Percentiles rank a stretch among this genome's conserved stretches.
Conservation (phyloP, 2,113 vertebrate genomes). For the Cisticola juncidis region DNA sequence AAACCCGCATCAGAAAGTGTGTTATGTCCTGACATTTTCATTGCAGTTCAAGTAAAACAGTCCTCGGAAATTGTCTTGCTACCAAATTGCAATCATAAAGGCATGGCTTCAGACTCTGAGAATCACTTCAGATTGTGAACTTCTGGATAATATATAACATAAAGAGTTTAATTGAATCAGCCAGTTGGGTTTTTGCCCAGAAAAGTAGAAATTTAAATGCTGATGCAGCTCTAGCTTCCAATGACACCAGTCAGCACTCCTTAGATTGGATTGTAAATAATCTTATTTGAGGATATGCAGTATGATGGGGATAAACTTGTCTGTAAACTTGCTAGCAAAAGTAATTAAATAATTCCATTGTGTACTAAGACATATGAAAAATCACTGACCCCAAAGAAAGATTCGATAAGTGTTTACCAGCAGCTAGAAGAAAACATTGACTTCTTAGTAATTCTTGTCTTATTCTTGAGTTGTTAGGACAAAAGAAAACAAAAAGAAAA, state of each 20-base stretch:
- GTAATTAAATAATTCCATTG: constrained; percentile 83
- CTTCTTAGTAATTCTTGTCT: constrained; percentile 43
- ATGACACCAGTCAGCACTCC: constrained; percentile 81
- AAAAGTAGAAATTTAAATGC: constrained; percentile 83
- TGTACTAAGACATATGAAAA: constrained; percentile 71
- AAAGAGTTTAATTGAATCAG: constrained; percentile 85
- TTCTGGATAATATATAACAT: constrained; percentile 83
- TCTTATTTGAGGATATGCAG: constrained; percentile 76
- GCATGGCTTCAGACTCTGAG: constrained; percentile 71
- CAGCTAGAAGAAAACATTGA: constrained; percentile 39
- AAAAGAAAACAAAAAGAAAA: constrained; percentile 32
- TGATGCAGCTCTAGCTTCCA: constrained; percentile 79
- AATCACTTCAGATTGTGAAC: constrained; percentile 79
- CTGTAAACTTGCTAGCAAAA: constrained; percentile 78
- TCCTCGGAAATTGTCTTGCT: constrained; percentile 76
- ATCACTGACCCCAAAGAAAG: constrained; percentile 53
- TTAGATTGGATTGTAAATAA: constrained; percentile 85
- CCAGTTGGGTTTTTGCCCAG: constrained; percentile 83
- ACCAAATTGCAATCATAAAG: constrained; percentile 83
- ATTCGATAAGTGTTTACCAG: constrained; percentile 60
- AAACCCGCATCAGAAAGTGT: constrained; percentile 70
- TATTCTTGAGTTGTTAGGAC: constrained; percentile 4
- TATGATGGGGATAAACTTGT: constrained; percentile 67
- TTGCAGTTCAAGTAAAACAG: constrained; percentile 75
- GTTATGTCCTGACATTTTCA: constrained; percentile 75